phyloP scores from a whole-genome alignment of 1,140 invertebrate genomes.

The Hyposmocoma kahamanoa region DNA sequence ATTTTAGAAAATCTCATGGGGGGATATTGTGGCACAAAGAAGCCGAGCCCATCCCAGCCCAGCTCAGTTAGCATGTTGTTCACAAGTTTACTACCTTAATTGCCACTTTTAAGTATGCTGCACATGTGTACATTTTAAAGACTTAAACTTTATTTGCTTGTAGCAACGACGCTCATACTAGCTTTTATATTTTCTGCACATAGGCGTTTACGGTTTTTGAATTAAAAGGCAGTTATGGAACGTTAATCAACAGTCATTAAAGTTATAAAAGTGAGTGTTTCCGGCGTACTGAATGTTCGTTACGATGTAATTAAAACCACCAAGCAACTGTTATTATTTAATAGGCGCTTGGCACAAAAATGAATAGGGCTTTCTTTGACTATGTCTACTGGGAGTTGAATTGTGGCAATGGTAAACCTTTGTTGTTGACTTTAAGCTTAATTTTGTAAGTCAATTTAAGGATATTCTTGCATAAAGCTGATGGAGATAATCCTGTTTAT shows the following conservation, averaged over 20 bases:
- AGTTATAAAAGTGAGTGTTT: conserved; percentile 7
- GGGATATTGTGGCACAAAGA: too few species aligned
- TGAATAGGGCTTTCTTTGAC: conserved; percentile 15
- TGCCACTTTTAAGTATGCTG: too few species aligned
- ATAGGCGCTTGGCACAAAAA: not conserved
- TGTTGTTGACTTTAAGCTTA: conserved; percentile 1
- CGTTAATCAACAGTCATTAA: conserved; percentile 37
- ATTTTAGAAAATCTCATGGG: too few species aligned
- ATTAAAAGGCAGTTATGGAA: conserved; percentile 23
- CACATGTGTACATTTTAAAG: too few species aligned
- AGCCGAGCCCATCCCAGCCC: too few species aligned
- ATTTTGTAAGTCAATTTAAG: not conserved
- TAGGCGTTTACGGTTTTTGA: conserved; percentile 5
- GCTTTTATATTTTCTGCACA: not conserved
- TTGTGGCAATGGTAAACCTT: conserved; percentile 9
- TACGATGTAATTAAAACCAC: not conserved
- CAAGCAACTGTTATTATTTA: not conserved
- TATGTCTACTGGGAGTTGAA: not conserved
- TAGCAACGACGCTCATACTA: too few species aligned
- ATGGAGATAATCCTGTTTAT: too few species aligned
- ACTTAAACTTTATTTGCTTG: too few species aligned
- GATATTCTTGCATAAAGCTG: too few species aligned
- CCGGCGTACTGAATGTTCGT: not conserved
- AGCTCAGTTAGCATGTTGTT: too few species aligned
- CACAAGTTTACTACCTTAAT: too few species aligned